Percentiles rank a stretch among this genome's conserved stretches.
phyloP scores from a whole-genome alignment of 37 sponge, comb jelly and placozoan genomes.

The Haliclona indistincta region DNA sequence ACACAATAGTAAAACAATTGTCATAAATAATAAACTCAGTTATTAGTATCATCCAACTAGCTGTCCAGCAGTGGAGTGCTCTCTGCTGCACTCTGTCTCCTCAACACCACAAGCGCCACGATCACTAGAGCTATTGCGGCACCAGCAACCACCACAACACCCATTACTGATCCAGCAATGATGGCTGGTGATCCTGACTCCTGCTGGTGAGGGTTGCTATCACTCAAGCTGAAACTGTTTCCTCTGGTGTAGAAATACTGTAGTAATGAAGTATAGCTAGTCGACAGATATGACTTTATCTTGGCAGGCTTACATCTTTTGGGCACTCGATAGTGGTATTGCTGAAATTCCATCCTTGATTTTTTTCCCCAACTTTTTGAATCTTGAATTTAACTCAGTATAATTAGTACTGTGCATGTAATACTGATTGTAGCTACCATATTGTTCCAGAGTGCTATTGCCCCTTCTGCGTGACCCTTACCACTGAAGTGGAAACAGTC shows the following conservation, averaged over 20 bases:
- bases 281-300: too few species aligned
- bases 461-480: slow-evolving; percentile 37
- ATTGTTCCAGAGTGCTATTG: slow-evolving; percentile 68
- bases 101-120: background rate
- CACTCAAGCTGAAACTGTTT: slow-evolving; percentile 23
- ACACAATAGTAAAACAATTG: too few species aligned
- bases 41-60: too few species aligned
- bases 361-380: slow-evolving; percentile 51
- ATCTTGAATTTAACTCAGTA: background rate
- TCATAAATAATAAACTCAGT: too few species aligned
- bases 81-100: too few species aligned
- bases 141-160: background rate
- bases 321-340: slow-evolving; percentile 26
- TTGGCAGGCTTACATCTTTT: background rate
- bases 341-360: background rate
- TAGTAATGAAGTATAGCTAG: too few species aligned
- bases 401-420: too few species aligned
- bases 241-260: slow-evolving; percentile 51
- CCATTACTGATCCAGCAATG: background rate
- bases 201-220: too few species aligned
- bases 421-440: too few species aligned
- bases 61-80: too few species aligned
- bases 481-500: slow-evolving; percentile 77
- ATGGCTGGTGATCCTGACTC: background rate
- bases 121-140: background rate